Evolutionary conservation across 53 echinoderm and acorn worm genomes (phyloP), one percentile per base, ranked within the genome.

Genomic region (Mesocentrotus franciscanus): DNA sequence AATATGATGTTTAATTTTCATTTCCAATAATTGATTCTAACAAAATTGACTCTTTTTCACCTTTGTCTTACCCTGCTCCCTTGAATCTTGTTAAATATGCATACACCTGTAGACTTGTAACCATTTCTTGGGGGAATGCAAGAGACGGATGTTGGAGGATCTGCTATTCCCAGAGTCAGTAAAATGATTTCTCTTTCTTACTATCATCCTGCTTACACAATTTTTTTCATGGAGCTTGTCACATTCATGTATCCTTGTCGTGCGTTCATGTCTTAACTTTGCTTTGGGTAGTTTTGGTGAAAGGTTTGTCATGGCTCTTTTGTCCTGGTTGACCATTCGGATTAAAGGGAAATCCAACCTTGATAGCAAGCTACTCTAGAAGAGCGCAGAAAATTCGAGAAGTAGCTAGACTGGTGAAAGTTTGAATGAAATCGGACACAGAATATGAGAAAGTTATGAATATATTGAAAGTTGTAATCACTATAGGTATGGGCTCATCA

Each of bases 131-230:
- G 59, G 20, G 36, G 93, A 76, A 42, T 93, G 93, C 93, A 93
- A 76, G 78, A 55, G 62, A n/a, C 57, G 39, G 10, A 74, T 93
- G 93, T 13, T 57, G 60, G 57, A 57, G 42, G 93, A 93, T 78
- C 56, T 29, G 4, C 59, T 93, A 16, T 93, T 76, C 29, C 93
- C 93, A 93, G 76, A 93, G 93, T 93, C 78, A 93, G 93, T 93
- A 93, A 42, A 68, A 49, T 92, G 61, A 90, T 30, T 85, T 92
- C 36, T 71, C 20, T 34, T 90, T 64, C 35, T 42, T 42, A 36
- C 14, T 36, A 39, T 71, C 10, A 70, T 61, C 64, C 71, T 66
- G 61, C 60, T 60, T 61, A n/a, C 32, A 61, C 26, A 9, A 6
- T 39, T 32, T 90, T 60, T 90, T 60, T 33, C 26, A 5, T 61